phyloP scores from a whole-genome alignment of 2,888 invertebrate species.

The Metacarcinus magister region DNA sequence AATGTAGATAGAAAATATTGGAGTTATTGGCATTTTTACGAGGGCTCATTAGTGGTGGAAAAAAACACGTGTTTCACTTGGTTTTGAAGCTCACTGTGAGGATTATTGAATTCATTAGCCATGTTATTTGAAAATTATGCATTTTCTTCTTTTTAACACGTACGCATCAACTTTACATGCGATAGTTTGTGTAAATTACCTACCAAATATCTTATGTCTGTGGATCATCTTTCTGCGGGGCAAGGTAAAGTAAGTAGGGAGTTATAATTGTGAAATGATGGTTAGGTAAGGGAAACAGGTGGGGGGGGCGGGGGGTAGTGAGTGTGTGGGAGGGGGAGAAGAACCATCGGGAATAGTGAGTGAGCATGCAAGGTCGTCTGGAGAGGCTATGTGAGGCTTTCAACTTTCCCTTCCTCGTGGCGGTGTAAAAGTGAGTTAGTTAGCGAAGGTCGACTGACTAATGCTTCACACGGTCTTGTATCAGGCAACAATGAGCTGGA shows the following conservation, averaged over 20 bases:
- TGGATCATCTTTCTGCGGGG: background rate
- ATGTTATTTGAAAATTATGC: background rate
- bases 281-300: background rate
- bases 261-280: background rate
- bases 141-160: background rate
- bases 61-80: background rate
- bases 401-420: background rate
- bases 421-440: no score
- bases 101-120: background rate
- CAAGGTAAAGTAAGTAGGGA: background rate
- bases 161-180: background rate
- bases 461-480: background rate
- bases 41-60: background rate
- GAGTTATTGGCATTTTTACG: background rate
- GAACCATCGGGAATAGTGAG: background rate
- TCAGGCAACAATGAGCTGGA: background rate
- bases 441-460: no score
- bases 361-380: background rate
- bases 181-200: background rate
- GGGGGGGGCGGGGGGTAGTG: background rate
- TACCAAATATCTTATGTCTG: background rate
- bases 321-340: no score
- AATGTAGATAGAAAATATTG: conserved; percentile 5
- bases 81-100: background rate
- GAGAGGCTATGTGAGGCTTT: background rate